A percentile compares a stretch with the other conserved stretches of the same genome.
phyloP scores from a whole-genome alignment of 2,888 invertebrate genomes.

The Strigamia maritima region DNA sequence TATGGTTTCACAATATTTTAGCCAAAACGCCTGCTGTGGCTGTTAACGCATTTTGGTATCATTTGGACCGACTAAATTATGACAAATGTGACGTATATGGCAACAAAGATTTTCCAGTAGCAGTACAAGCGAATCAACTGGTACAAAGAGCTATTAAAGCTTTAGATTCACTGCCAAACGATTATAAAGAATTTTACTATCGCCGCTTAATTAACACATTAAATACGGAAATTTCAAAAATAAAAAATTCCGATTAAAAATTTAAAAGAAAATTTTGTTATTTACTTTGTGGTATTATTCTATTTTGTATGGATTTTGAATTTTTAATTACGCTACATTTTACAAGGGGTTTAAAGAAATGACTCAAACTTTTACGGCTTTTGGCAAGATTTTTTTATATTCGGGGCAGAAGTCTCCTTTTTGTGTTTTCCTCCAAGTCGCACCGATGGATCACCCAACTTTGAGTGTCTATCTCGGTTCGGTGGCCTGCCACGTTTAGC shows the following conservation, averaged over 20 bases:
- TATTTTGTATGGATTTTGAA: neutral
- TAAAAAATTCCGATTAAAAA: neutral
- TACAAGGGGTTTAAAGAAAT: neutral
- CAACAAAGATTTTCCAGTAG: slow-evolving; percentile 57
- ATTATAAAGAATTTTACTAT: slow-evolving; percentile 57
- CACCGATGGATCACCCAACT: neutral
- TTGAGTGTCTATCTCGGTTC: neutral
- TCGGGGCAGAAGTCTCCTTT: neutral
- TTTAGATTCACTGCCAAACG: slow-evolving; percentile 53
- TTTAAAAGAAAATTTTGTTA: neutral
- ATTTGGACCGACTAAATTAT: slow-evolving; percentile 54
- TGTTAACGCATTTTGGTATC: slow-evolving; percentile 59
- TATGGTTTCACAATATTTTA: slow-evolving; percentile 60
- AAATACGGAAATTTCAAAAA: slow-evolving; percentile 43
- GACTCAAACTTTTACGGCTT: neutral
- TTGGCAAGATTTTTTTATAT: neutral
- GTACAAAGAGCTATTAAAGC: slow-evolving; percentile 54
- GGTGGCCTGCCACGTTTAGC: neutral
- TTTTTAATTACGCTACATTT: neutral
- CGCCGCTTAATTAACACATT: slow-evolving; percentile 51
- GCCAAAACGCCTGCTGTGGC: slow-evolving; percentile 56
- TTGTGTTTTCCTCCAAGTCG: neutral
- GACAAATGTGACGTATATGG: slow-evolving; percentile 59
- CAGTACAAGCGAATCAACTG: slow-evolving; percentile 53
- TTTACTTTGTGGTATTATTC: neutral